These are phyloP conservation scores for Eleutherodactylus coqui DNA, from an alignment of 2,797 vertebrate species.

Conservation along the genomic window DNA sequence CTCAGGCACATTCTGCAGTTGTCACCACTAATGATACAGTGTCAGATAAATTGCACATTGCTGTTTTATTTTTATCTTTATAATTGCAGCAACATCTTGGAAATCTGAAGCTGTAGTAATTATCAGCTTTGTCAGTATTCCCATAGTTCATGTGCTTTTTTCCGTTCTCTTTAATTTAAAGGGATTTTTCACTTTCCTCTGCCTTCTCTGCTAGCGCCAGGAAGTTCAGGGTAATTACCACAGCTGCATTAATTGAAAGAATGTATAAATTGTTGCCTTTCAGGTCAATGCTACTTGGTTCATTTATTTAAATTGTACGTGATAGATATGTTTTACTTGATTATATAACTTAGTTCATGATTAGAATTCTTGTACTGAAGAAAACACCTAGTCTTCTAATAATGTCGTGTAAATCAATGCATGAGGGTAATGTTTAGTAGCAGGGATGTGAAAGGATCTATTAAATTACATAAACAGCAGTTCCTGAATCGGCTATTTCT, in stretches of 20 bases:
- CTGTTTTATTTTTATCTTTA: slow-evolving; percentile 36
- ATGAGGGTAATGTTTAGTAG: neutral
- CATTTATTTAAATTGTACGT: neutral
- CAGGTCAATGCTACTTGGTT: neutral
- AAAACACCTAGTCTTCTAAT: neutral
- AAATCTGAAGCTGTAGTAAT: slow-evolving; percentile 29
- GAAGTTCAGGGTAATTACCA: neutral
- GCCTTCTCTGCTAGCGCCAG: neutral
- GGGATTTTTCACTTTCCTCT: neutral
- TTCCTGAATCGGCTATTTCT: neutral
- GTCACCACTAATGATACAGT: slow-evolving; percentile 27
- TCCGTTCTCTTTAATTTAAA: slow-evolving; percentile 25
- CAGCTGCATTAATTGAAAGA: slow-evolving; percentile 11
- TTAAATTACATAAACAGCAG: neutral
- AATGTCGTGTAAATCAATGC: neutral
- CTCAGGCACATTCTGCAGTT: slow-evolving; percentile 19
- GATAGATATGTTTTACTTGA: neutral
- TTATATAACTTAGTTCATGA: slow-evolving; percentile 16
- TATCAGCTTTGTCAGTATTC: slow-evolving; percentile 27
- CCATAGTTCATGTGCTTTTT: slow-evolving; percentile 24
- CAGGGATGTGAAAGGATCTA: neutral
- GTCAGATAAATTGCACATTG: slow-evolving; percentile 17
- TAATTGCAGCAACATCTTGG: slow-evolving; percentile 32
- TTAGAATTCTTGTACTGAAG: neutral
- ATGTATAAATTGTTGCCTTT: slow-evolving; percentile 16